Evolutionary conservation across 2,113 vertebrate genomes (phyloP).

Genomic region (Dasypus novemcinctus): DNA sequence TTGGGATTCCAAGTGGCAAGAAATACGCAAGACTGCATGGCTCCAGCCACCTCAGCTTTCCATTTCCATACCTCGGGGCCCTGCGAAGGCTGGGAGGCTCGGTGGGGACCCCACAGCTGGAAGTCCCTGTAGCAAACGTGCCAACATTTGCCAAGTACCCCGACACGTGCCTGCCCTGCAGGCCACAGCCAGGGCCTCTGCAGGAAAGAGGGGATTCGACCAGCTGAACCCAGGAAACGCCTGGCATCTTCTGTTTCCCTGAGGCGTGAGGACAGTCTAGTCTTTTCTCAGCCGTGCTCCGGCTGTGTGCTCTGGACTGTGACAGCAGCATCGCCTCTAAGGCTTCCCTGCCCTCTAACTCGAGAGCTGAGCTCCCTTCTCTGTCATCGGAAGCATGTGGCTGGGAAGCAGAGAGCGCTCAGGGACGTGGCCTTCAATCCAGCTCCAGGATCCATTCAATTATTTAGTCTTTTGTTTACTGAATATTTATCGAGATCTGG

Average conservation of each 20-base stretch:
- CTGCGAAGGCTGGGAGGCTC: neutral
- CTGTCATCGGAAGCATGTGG: neutral
- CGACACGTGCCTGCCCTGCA: neutral
- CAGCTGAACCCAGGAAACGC: neutral
- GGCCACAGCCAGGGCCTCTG: neutral
- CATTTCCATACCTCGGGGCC: rapidly evolving
- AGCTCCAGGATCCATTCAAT: neutral
- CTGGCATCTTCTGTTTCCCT: no score
- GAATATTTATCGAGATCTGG: neutral
- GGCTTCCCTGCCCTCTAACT: neutral
- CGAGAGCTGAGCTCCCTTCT: neutral
- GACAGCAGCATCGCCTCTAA: neutral
- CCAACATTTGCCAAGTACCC: neutral
- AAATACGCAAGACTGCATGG: neutral
- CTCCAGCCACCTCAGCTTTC: neutral
- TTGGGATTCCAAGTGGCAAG: neutral
- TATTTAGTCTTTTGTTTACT: neutral
- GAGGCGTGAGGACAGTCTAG: neutral
- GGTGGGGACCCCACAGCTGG: neutral
- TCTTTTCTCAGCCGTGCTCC: no score
- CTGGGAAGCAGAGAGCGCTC: neutral
- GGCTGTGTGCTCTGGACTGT: neutral
- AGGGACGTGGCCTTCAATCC: neutral
- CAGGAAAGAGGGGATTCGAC: neutral
- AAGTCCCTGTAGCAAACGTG: neutral